These are phyloP conservation scores for Digitonthophagus gazella DNA, from an alignment of 2,888 invertebrate genomes.

Conservation along the genomic window DNA sequence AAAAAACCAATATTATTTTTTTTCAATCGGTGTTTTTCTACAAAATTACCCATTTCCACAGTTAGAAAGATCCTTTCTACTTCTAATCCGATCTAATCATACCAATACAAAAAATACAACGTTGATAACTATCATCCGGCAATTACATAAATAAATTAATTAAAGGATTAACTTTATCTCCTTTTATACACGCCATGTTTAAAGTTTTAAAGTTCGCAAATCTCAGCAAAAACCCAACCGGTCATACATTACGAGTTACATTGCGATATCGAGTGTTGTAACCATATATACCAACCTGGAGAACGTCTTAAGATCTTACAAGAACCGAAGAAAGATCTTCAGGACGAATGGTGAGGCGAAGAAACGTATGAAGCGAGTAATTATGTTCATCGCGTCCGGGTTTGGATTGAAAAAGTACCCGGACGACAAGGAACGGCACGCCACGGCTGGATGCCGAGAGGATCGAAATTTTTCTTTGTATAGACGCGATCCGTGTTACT, in stretches of 20 bases:
- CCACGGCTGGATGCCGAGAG: conserved; percentile 3
- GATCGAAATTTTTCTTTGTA: conserved; percentile 3
- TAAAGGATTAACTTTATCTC: too few relatives aligned
- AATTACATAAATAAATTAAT: too few relatives aligned
- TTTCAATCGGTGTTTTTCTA: background rate
- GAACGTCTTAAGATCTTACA: conserved; percentile 12
- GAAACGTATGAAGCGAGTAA: conserved; percentile 47
- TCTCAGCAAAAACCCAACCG: background rate
- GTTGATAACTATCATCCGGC: background rate
- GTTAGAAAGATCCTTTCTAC: background rate
- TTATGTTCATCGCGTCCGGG: conserved; percentile 42
- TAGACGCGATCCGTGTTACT: background rate
- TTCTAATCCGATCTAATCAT: background rate
- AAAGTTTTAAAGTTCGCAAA: too few relatives aligned
- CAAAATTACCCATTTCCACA: background rate
- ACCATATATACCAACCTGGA: conserved; percentile 32
- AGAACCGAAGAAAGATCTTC: background rate
- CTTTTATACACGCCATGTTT: too few relatives aligned
- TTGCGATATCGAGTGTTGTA: conserved; percentile 19
- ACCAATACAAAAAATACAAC: too few relatives aligned
- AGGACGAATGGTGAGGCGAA: conserved; percentile 28
- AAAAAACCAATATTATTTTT: background rate
- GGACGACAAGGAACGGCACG: conserved; percentile 7
- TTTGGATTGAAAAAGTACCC: conserved; percentile 9
- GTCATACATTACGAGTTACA: conserved; percentile 4